phyloP scores from a whole-genome alignment of 2,888 invertebrate genomes.

The Leptinotarsa haldemani region DNA sequence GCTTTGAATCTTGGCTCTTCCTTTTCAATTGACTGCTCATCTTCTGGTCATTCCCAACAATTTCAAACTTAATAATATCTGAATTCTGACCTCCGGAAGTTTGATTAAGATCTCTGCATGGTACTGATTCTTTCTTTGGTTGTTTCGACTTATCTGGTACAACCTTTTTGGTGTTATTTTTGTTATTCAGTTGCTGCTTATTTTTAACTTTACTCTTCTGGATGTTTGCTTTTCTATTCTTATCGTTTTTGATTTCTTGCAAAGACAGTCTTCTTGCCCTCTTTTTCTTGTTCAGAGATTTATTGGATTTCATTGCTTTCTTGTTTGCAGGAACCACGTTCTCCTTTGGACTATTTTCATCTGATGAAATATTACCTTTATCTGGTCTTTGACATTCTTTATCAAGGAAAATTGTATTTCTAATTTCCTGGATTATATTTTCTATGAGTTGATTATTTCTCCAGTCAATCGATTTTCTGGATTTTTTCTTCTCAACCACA shows the following conservation, averaged over 20 bases:
- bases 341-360: slow-evolving; percentile 2
- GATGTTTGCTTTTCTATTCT: not conserved
- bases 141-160: not conserved
- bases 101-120: not conserved
- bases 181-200: not conserved
- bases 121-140: slow-evolving; percentile 14
- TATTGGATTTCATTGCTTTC: not conserved
- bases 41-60: slow-evolving; percentile 18
- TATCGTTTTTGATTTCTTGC: slow-evolving; percentile 2
- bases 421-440: slow-evolving; percentile 35
- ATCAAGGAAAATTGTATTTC: slow-evolving; percentile 31
- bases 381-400: not conserved
- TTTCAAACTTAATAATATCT: slow-evolving; percentile 17
- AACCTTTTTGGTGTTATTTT: not conserved
- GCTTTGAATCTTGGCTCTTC: slow-evolving; percentile 8
- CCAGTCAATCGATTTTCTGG: slow-evolving; percentile 24
- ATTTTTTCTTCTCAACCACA: slow-evolving; percentile 6
- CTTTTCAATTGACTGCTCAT: slow-evolving; percentile 4
- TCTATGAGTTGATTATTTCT: slow-evolving; percentile 33
- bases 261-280: not conserved
- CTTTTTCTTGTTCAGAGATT: not conserved
- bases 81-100: slow-evolving; percentile 7
- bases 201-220: not conserved
- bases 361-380: not conserved
- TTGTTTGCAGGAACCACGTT: not conserved